These are phyloP conservation scores for Arenaria interpres DNA, from an alignment of 2,113 vertebrate species.

Conservation along the genomic window DNA sequence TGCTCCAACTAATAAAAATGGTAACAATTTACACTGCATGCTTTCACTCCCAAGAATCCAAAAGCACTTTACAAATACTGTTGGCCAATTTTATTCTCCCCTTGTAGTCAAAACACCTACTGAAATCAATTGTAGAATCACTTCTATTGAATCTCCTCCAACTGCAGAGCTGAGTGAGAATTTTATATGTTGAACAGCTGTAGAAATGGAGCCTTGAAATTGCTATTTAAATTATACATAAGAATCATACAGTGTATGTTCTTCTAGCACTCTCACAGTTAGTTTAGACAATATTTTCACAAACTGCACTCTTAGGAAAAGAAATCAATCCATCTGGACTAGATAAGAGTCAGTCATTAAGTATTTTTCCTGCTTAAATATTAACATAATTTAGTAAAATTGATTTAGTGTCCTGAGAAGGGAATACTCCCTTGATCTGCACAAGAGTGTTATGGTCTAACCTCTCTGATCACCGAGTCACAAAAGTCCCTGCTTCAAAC, in stretches of 20 bases:
- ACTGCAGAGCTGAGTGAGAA: constrained; percentile 39
- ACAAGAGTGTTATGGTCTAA: background rate
- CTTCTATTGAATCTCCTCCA: constrained; percentile 47
- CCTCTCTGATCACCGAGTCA: background rate
- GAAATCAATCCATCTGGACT: constrained; percentile 40
- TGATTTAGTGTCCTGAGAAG: background rate
- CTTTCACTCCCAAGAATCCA: constrained; percentile 1
- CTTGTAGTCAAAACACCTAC: constrained; percentile 52
- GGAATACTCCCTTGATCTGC: background rate
- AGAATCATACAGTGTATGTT: constrained; percentile 29
- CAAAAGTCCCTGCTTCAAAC: background rate
- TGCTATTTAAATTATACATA: constrained; percentile 63
- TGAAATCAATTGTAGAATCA: constrained; percentile 45
- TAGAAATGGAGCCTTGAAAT: constrained; percentile 35
- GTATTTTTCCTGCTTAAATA: constrained; percentile 35
- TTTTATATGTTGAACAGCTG: constrained; percentile 45
- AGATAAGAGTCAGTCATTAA: constrained; percentile 16
- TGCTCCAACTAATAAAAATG: background rate
- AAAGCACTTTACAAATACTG: constrained; percentile 33
- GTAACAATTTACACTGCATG: background rate
- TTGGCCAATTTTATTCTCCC: constrained; percentile 33
- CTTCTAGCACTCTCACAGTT: constrained; percentile 32
- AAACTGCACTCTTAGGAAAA: constrained; percentile 31
- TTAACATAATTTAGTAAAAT: constrained; percentile 53
- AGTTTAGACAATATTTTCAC: constrained; percentile 57